These are phyloP conservation scores for Chaenodraco wilsoni DNA, from an alignment of 2,797 vertebrate genomes.

Conservation along the genomic window DNA sequence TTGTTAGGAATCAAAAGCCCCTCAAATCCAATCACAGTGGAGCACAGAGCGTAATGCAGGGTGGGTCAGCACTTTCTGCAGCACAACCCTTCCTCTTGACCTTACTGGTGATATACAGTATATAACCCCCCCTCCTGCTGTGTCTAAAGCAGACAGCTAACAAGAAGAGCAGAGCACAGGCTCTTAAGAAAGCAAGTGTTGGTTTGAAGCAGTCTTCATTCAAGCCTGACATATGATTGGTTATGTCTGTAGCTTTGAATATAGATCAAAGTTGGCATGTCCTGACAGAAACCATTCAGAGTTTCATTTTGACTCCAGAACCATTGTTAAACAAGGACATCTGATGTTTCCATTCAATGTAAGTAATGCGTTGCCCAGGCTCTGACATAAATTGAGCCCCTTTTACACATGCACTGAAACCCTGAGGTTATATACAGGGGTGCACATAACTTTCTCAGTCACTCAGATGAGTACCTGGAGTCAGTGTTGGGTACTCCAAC, in stretches of 20 bases:
- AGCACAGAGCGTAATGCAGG: conserved; percentile 1
- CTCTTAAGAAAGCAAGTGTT: background rate
- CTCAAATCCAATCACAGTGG: conserved; percentile 27
- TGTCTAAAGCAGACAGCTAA: conserved; percentile 21
- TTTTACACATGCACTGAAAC: too few species aligned
- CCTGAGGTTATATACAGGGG: too few species aligned
- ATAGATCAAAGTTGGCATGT: conserved; percentile 17
- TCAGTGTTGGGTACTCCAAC: too few species aligned
- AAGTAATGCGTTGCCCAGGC: background rate
- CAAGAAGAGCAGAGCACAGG: background rate
- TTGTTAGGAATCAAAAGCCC: conserved; percentile 17
- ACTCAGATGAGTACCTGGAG: too few species aligned
- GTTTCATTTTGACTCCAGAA: conserved; percentile 5
- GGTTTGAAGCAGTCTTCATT: background rate
- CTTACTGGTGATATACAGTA: conserved; percentile 7
- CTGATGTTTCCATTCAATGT: conserved; percentile 4
- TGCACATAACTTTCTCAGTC: too few species aligned
- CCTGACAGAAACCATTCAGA: background rate
- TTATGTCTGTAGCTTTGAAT: conserved; percentile 6
- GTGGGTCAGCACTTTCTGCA: conserved; percentile 20
- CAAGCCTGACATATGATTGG: background rate
- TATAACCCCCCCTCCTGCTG: background rate
- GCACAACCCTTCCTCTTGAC: conserved; percentile 16
- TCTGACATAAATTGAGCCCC: conserved; percentile 15
- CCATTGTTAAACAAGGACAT: background rate